Conservation (phyloP, 2,797 vertebrate species). For the Pelochelys cantorii region DNA sequence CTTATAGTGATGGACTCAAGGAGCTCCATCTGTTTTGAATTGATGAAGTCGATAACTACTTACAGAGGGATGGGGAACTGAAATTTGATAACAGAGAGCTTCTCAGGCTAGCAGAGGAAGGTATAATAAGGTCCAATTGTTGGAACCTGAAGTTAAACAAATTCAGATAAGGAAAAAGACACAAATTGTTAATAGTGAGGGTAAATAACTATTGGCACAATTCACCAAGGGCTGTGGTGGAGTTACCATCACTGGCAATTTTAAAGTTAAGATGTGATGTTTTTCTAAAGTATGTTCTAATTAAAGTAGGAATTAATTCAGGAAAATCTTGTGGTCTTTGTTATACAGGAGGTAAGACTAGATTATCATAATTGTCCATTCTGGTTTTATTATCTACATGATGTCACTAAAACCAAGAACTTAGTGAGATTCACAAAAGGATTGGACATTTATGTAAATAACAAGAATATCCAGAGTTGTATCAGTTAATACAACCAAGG, state of each 20-base stretch:
- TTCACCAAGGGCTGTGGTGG: background rate
- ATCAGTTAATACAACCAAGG: background rate
- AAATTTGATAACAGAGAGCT: background rate
- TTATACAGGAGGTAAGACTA: background rate
- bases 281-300: background rate
- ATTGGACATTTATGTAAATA: background rate
- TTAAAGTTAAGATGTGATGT: background rate
- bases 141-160: background rate
- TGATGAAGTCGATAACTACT: background rate
- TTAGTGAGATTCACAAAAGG: background rate
- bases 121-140: background rate
- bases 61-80: background rate
- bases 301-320: background rate
- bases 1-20: background rate
- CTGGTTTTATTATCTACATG: background rate
- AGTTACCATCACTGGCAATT: background rate
- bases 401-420: background rate
- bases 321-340: background rate
- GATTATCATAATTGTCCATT: background rate
- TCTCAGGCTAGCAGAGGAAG: background rate
- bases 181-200: background rate
- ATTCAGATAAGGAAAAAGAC: background rate
- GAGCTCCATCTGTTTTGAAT: accelerated
- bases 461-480: background rate
- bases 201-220: background rate